These are phyloP conservation scores for Tinamus guttatus DNA, from an alignment of 2,113 vertebrate genomes.

Conservation along the genomic window DNA sequence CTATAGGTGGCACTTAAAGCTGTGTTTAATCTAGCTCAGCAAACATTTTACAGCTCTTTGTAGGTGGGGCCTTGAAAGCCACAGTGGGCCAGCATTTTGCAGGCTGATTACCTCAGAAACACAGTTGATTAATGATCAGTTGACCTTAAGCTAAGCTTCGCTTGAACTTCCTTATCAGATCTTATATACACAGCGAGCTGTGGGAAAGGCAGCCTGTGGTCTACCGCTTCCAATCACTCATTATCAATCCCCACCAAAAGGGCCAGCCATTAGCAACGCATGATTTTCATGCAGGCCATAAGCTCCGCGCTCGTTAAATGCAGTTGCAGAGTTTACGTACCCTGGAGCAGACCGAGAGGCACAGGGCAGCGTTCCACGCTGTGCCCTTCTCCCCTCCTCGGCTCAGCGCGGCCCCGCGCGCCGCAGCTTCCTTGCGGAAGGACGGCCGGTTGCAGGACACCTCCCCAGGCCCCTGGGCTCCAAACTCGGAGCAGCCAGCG, in stretches of 20 bases:
- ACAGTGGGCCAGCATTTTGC: constrained; percentile 44
- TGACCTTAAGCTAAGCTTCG: constrained; percentile 65
- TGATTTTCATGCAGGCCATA: constrained; percentile 10
- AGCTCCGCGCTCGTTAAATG: not conserved
- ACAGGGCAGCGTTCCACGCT: not conserved
- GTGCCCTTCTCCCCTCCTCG: not conserved
- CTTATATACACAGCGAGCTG: constrained; percentile 65
- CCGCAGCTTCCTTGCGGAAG: not conserved
- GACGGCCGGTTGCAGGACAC: not conserved
- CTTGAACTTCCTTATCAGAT: constrained; percentile 71
- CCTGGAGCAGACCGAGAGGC: not conserved
- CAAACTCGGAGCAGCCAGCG: not conserved
- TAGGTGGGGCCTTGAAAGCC: constrained; percentile 64
- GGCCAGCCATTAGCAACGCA: constrained; percentile 15
- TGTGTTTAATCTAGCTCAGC: constrained; percentile 61
- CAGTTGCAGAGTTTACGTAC: not conserved
- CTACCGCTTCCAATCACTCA: constrained; percentile 47
- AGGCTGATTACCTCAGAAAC: constrained; percentile 68
- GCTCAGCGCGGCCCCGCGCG: accelerated
- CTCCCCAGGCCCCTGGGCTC: not conserved
- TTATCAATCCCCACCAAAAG: constrained; percentile 43
- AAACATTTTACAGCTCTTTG: constrained; percentile 66
- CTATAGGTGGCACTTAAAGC: constrained; percentile 39
- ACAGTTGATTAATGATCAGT: constrained; percentile 70
- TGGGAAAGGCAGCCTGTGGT: constrained; percentile 69